A percentile compares a stretch with the other conserved stretches of the same genome.
phyloP scores from a whole-genome alignment of 2,797 vertebrate genomes.

The Podarcis siculus region DNA sequence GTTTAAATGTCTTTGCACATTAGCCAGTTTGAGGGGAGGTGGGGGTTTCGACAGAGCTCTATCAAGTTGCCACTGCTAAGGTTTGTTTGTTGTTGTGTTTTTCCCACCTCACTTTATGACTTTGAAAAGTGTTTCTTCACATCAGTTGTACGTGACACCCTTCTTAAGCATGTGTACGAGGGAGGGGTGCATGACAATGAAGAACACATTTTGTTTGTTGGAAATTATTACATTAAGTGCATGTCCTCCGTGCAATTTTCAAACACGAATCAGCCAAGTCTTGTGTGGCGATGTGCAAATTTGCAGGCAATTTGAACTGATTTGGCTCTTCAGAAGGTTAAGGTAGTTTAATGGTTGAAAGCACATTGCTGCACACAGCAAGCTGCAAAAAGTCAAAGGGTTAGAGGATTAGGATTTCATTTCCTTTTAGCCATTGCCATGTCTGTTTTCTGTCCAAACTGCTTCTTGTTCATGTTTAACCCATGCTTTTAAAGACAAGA shows the following conservation, averaged over 20 bases:
- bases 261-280: constrained; percentile 74
- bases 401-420: constrained; percentile 81
- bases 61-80: constrained; percentile 18
- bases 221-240: constrained; percentile 65
- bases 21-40: not conserved
- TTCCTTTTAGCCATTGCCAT: constrained; percentile 82
- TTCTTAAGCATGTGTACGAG: constrained; percentile 34
- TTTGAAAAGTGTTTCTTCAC: constrained; percentile 71
- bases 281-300: constrained; percentile 75
- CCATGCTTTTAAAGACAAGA: constrained; percentile 80
- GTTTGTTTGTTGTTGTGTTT: constrained; percentile 41
- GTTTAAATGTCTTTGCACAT: constrained; percentile 27
- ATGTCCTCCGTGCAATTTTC: constrained; percentile 67
- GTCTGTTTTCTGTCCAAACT: constrained; percentile 86
- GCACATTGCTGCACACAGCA: constrained; percentile 75
- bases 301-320: constrained; percentile 78
- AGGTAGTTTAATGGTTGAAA: constrained; percentile 80
- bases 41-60: constrained; percentile 2
- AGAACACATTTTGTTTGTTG: constrained; percentile 72
- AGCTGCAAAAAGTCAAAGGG: constrained; percentile 81
- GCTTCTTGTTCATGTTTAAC: constrained; percentile 80
- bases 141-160: constrained; percentile 56
- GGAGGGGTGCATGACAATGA: constrained; percentile 50
- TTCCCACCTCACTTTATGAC: constrained; percentile 59
- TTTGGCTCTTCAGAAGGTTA: constrained; percentile 77